Evolutionary conservation across 2,113 vertebrate genomes (phyloP), one percentile per base, ranked within the genome.

Genomic region (Camelus bactrianus): DNA sequence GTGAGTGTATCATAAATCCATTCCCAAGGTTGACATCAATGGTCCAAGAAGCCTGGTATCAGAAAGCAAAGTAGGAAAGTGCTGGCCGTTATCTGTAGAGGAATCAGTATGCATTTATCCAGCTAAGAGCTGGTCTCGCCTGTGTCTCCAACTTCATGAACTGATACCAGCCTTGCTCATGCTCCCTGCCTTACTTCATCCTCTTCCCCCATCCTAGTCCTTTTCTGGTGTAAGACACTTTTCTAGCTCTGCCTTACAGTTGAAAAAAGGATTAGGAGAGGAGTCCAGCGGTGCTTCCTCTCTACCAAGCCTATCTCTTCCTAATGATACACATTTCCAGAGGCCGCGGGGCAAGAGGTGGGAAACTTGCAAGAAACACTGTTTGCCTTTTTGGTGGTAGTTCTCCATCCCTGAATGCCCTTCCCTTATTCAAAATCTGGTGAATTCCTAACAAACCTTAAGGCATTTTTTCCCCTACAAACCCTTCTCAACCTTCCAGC

Each of bases 341-440:
- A 64, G 48, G 56, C 32, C 65, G 1, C 20, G 5, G 42, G 38
- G 16, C 3, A 2, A 16, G 1, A 5, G 2, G 13, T 24, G 3
- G 9, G 15, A 77, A 38, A 62, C 11, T 13, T 83, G 20, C 4
- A 54, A n/a, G 52, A 67, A 94, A 67, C 22, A 22, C 17, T 46
- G 9, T 62, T 86, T 38, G 3, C 32, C 35, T 82, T 81, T 82
- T 60, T 50, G 19, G 19, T 15, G 17, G 6, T 69, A 20, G 22
- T 82, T 86, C 9, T 42, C 65, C 17, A 35, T 52, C 13, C 19
- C 35, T 19, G 16, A 92, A 84, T 54, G 12, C 2, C 17, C 9
- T 76, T 62, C 16, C 48, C 24, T 77, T 82, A 48, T 54, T 94
- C 30, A 48, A 85, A 82, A 77, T 62, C 28, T 62, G 35, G 12